Base-by-base conservation (phyloP, 2,888 invertebrate genomes). In the Dusona sp. region DNA sequence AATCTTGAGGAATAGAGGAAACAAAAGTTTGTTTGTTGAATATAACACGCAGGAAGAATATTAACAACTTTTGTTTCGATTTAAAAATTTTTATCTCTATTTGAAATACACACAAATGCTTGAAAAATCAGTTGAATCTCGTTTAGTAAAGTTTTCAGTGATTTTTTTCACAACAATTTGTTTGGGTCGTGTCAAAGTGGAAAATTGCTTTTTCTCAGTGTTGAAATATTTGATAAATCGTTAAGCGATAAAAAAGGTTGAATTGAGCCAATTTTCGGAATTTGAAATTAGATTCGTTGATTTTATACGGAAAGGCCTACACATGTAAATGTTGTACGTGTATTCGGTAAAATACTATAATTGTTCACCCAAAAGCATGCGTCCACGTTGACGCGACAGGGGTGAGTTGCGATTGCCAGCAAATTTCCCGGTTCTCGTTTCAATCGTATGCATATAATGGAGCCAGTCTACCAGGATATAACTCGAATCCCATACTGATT, bases 341-440 rank as follows among this genome's bases (percentile, higher is more conserved):
- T 19, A 33, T 72, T 72, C 73, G 65, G 77, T 70, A 48, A 72
- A 78, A 74, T 36, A 65, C 29, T 48, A 45, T 79, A 83, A 80
- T 75, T 38, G 25, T n/a, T 33, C 16, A 65, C 42, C 74, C 29
- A 42, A 25, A 70, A 42, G 57, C 45, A 72, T 64, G 36, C 16
- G 70, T 84, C 51, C 45, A n/a, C 77, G 54, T 61, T 72, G 72
- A 77, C 77, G 54, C 29, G 77, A 57, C 61, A 25, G 64, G 36
- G 48, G 65, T 6, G 73, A 77, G 65, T 57, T 61, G 74, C 78
- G 78, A 74, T 83, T 79, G 57, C 42, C 42, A 42, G 64, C 42
- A 68, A 70, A 75, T 67, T 38, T 51, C 25, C 16, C 36, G 36
- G 61, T 29, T 75, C 65, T 45, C 54, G 72, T 73, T 84, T 57